Conservation (phyloP, 2,797 vertebrate species). For the Pteropus rufus region DNA sequence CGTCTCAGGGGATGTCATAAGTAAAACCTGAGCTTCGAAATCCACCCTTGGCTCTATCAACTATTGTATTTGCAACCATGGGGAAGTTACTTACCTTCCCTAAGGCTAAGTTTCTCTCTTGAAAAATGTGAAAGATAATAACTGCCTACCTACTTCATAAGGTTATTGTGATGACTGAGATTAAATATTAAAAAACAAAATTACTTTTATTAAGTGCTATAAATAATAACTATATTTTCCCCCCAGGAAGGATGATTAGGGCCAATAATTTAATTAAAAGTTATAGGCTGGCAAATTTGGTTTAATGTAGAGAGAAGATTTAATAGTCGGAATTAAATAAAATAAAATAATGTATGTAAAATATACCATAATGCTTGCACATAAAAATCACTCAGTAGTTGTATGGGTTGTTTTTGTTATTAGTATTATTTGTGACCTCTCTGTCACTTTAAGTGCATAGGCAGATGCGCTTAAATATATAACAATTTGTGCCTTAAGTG, state of each 20-base stretch:
- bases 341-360: not conserved
- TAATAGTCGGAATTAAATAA: not conserved
- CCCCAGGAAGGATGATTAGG: not conserved
- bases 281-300: not conserved
- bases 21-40: not conserved
- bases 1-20: not conserved
- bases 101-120: not conserved
- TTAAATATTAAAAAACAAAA: not conserved
- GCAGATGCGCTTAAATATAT: not conserved
- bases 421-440: not conserved
- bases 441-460: not conserved
- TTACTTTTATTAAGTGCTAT: slow-evolving; percentile 1
- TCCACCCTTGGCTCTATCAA: not conserved
- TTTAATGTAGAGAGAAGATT: not conserved
- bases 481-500: not conserved
- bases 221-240: not conserved
- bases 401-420: not conserved
- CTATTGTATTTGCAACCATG: not conserved
- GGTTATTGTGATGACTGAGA: not conserved
- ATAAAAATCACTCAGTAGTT: not conserved
- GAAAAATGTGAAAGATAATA: not conserved
- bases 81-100: not conserved
- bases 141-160: not conserved
- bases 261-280: not conserved
- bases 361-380: not conserved